Evolutionary conservation across 2,797 vertebrate genomes (phyloP), one percentile per base, ranked within the genome.

Genomic region (Lepidocolaptes lacrymiger): DNA sequence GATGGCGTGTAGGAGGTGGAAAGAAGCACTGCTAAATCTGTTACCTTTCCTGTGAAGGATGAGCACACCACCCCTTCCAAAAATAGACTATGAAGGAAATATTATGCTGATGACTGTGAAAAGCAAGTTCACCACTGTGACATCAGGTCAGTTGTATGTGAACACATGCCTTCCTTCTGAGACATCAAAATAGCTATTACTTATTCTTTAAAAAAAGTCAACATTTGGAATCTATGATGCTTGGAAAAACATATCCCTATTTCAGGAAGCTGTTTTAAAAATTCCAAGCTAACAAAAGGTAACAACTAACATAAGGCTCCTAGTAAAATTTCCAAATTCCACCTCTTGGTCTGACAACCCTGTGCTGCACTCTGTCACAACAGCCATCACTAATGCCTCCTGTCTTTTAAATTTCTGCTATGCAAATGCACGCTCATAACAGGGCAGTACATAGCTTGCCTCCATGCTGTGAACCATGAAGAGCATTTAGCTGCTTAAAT

Each of bases 1-100:
- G 51, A 88, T 90, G 82, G 76, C 68, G 73, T 85, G 97, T 97
- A 94, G 97, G 97, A 97, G 96, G 96, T 95, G 94, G 54, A 84
- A 93, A 95, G 89, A 91, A 95, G 93, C 84, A 83, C 58, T 95
- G 93, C 93, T 97, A 97, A 96, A 97, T 97, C 89, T 85, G 96
- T 82, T 89, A 94, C 87, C 83, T 88, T 90, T 85, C 88, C 95
- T 95, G 95, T 88, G 88, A 97, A 94, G 82, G 72, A 96, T 94
- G 83, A 94, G 94, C 83, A 94, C 59, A 96, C 76, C 85, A 89
- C n/a, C 32, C 78, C 37, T 91, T 85, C 93, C 85, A 94, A 91
- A 95, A 97, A 94, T 85, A 95, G 81, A 36, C 39, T 62, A 37
- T 11, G 27, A 88, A 91, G 51, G 89, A 96, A 97, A 36, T 32